Base-by-base conservation (phyloP, 2,797 vertebrate species). In the Meriones psammophilus region DNA sequence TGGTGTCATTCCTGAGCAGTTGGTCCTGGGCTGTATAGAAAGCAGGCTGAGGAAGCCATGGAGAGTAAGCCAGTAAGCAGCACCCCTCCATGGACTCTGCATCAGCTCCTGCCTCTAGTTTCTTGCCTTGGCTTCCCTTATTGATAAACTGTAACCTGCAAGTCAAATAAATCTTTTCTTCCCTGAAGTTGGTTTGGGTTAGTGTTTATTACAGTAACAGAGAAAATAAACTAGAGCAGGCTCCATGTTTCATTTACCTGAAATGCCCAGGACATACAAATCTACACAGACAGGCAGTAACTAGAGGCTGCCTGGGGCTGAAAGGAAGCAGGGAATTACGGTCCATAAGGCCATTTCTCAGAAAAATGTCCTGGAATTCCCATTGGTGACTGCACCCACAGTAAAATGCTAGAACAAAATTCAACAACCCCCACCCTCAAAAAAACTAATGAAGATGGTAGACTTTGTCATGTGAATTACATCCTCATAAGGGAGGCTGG, bases 281-380 rank as follows among this genome's bases (percentile, higher is more conserved):
- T 80, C 24, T 33, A 80, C 56, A 92, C 30, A 89, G n/a, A 78
- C 12, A 26, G 50, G 85, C 68, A 89, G 18, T 73, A 50, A 85
- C 24, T 71, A 39, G n/a, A 77, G 33, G 46, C 83, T 96, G 26
- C 46, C 7, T 0, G 46, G 64, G 12, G 20, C 64, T 36, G 20
- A 9, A 86, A 54, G 66, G 46, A 36, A 26, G 7, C 28, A 46
- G 50, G 30, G 8, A 83, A 2, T 50, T 64, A 50, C 42, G 66
- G 54, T 36, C 74, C 76, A 85, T 13, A 90, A 77, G 13, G 39
- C 74, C 0, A 4, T 80, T 95, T 94, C 39, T 88, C 58, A 18
- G 14, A 15, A 17, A 89, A 91, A 68, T 73, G 6, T 83, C 77
- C 62, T 87, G 46, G 56, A 94, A 93, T 78, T 92, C 81, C 62